Base-by-base conservation (phyloP, 2,888 invertebrate genomes). In the Erynnis tages region DNA sequence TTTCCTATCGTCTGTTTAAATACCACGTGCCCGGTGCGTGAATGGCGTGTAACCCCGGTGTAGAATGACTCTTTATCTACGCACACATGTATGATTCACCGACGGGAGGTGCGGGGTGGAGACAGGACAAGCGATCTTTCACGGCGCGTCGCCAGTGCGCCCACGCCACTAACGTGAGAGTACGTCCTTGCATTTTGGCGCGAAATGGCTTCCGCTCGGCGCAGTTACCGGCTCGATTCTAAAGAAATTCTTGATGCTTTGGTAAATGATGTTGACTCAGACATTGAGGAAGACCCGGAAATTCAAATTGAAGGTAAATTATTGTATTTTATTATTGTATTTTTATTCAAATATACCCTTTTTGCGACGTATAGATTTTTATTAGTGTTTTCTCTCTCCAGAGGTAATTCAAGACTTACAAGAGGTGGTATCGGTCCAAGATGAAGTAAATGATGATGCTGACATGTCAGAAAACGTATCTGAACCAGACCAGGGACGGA, bases 351-450 rank as follows among this genome's bases (percentile, higher is more conserved):
- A 34, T 14, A 4, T 16, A 16, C 14, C 16, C 7, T 34, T 34
- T 34, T 34, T 14, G 14, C 16, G 14, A 3, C 3, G 19, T 35
- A 35, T 8, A 19, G 4, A 35, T 35, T 17, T 35, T 35, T 19
- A 35, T 35, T n/a, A 8, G 17, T 30, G 3, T 17, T 29, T 47
- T 55, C 11, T 53, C 34, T 55, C 10, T 55, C 32, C 38, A 55
- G 55, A 55, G 2, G 4, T 48, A 7, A n/a, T 53, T 48, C 35
- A 32, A 25, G 55, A 53, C 44, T 41, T 55, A 13, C 53, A 48
- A 44, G 55, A 53, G n/a, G 41, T 37, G 11, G 53, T 32, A 48
- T 43, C 29, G 32, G 44, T 48, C 17, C 32, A 53, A 19, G 53
- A 55, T 37, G 29, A 25, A 55, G 13, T 23, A 23, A 35, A 46